Evolutionary conservation across 2,113 vertebrate species (phyloP).

Genomic region (Petrocephalus microphthalmus): DNA sequence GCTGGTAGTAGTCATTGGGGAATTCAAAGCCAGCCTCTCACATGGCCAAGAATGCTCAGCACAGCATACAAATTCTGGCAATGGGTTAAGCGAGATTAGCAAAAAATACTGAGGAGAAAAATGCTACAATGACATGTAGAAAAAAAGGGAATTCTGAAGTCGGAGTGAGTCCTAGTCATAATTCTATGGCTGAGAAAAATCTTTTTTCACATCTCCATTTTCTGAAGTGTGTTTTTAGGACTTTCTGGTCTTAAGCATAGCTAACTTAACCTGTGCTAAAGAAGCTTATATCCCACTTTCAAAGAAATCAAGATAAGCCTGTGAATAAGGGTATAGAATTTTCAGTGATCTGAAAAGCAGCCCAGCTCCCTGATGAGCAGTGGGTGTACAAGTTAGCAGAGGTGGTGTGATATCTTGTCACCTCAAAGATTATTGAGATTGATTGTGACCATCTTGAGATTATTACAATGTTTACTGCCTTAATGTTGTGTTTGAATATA

Average conservation of each 20-base stretch:
- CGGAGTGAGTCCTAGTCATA: background rate
- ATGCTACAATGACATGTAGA: background rate
- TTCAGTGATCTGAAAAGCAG: background rate
- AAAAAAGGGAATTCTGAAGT: background rate
- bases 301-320: background rate
- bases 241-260: background rate
- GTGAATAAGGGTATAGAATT: background rate
- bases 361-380: background rate
- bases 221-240: background rate
- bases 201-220: background rate
- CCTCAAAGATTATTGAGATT: background rate
- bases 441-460: background rate
- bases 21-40: background rate
- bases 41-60: too few species aligned
- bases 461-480: background rate
- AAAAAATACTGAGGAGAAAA: background rate
- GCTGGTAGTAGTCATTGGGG: background rate
- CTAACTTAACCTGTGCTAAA: background rate
- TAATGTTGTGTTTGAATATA: background rate
- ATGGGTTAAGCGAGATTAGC: background rate
- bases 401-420: background rate
- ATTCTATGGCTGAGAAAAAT: background rate
- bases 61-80: background rate
- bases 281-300: background rate
- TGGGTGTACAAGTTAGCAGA: background rate